Conservation (phyloP, 1,140 invertebrate genomes). For the Drosophila subpulchrella region DNA sequence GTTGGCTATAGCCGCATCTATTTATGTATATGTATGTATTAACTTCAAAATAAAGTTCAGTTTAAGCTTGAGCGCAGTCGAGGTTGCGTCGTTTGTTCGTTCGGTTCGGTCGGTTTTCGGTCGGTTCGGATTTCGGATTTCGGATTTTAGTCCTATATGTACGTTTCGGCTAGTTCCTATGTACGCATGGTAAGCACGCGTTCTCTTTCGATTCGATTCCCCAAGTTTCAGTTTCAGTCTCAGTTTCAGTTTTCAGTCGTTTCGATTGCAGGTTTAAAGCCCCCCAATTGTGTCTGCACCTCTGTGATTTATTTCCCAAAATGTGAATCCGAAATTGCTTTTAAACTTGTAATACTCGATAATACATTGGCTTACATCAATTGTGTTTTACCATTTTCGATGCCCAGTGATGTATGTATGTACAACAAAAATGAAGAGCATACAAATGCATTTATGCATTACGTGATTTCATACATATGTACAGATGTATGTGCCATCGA, state of each 20-base stretch:
- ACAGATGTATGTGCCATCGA: conserved; percentile 25
- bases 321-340: conserved; percentile 12
- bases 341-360: neutral
- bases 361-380: conserved; percentile 10
- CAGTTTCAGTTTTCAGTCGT: conserved; percentile 49
- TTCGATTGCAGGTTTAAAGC: conserved; percentile 27
- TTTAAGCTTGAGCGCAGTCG: conserved; percentile 80
- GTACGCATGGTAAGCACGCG: conserved; percentile 74
- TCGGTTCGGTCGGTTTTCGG: conserved; percentile 74
- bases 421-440: conserved; percentile 13
- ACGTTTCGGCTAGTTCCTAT: conserved; percentile 75
- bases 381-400: conserved; percentile 15
- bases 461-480: conserved; percentile 18
- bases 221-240: conserved; percentile 9
- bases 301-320: conserved; percentile 27
- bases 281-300: conserved; percentile 9
- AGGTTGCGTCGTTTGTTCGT: conserved; percentile 77
- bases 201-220: conserved; percentile 61
- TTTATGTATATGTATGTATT: conserved; percentile 42
- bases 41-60: conserved; percentile 81
- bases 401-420: conserved; percentile 30
- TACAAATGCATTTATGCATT: conserved; percentile 20
- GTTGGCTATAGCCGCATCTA: conserved; percentile 18
- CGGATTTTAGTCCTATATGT: neutral
- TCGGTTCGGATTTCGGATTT: conserved; percentile 27